These are phyloP conservation scores for Panulirus ornatus DNA, from an alignment of 1,140 invertebrate species.

Conservation along the genomic window DNA sequence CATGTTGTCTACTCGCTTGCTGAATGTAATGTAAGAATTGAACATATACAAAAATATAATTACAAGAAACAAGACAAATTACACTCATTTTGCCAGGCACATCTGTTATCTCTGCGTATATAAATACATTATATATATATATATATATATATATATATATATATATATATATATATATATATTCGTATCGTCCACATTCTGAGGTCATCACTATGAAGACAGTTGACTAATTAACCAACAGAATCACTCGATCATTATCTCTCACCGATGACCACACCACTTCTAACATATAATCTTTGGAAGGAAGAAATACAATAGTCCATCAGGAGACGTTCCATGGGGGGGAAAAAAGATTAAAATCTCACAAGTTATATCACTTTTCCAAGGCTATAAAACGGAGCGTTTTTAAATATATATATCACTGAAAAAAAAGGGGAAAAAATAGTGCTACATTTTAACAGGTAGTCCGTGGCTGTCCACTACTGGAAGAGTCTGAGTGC, in stretches of 20 bases:
- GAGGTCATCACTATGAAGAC: not conserved
- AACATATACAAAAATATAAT: too few relatives aligned
- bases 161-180: not conserved
- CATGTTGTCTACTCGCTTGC: too few relatives aligned
- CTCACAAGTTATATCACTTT: not conserved
- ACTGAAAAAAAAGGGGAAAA: not conserved
- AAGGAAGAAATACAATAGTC: not conserved
- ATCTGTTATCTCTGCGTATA: too few relatives aligned
- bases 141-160: not conserved
- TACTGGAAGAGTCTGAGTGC: constrained; percentile 44
- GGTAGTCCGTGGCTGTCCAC: not conserved
- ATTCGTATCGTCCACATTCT: not conserved
- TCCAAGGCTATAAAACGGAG: not conserved
- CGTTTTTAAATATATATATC: not conserved
- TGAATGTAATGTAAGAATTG: too few relatives aligned
- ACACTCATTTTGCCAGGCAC: too few relatives aligned
- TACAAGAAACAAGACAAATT: too few relatives aligned
- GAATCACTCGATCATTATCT: not conserved
- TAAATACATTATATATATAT: not conserved
- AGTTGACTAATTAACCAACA: not conserved
- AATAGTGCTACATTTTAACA: too few relatives aligned
- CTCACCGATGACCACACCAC: not conserved
- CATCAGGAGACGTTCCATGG: not conserved
- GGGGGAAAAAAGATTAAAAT: not conserved
- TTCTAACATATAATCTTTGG: constrained; percentile 18